phyloP scores from a whole-genome alignment of 2,113 vertebrate species.

The Corythaixoides concolor region DNA sequence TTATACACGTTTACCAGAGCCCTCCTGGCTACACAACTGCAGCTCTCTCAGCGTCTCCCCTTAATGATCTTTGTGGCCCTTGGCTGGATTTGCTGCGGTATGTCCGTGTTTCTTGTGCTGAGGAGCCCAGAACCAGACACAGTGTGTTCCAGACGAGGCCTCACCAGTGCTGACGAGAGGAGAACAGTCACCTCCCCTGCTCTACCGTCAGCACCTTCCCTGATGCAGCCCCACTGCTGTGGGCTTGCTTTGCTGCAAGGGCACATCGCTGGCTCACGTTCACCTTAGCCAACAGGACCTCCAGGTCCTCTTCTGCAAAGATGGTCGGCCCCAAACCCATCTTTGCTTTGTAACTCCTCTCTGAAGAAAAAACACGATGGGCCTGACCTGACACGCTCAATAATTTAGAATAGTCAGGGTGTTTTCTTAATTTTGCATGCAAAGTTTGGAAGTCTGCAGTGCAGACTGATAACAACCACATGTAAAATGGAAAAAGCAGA shows the following conservation, averaged over 20 bases:
- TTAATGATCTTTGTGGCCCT: background rate
- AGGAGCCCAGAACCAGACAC: background rate
- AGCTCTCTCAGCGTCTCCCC: accelerated
- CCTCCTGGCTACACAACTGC: background rate
- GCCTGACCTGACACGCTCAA: background rate
- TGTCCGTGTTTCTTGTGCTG: background rate
- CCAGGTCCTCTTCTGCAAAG: background rate
- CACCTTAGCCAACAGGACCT: background rate
- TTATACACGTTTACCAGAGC: background rate
- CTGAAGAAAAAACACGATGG: background rate
- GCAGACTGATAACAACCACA: background rate
- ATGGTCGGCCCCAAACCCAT: background rate
- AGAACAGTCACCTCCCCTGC: background rate
- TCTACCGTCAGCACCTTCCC: background rate
- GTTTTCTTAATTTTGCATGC: background rate
- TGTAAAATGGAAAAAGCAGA: background rate
- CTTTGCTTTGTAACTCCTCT: background rate
- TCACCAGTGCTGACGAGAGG: background rate
- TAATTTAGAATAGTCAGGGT: background rate
- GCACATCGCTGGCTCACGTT: background rate
- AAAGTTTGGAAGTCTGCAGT: background rate
- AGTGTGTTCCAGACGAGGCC: background rate
- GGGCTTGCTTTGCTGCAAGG: background rate
- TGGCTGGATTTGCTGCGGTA: background rate
- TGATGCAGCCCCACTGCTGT: background rate